Conservation (phyloP, 2,888 invertebrate species). For the Helleia helle region DNA sequence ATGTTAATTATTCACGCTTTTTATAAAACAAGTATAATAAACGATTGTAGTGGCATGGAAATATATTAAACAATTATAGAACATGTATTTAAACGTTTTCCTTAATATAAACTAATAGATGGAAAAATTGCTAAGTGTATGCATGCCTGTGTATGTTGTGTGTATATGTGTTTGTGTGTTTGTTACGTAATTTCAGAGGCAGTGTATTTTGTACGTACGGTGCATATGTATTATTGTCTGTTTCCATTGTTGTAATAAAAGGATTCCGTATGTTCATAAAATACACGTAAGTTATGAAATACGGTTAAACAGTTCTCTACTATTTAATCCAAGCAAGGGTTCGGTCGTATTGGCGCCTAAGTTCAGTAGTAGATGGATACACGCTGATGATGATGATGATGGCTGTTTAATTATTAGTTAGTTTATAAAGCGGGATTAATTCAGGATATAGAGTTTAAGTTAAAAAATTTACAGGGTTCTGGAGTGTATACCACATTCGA, state of each 20-base stretch:
- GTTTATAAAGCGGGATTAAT: no score
- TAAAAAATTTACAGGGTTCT: no score
- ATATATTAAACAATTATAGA: conserved; percentile 4
- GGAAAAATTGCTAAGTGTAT: conserved; percentile 6
- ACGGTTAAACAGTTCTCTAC: no score
- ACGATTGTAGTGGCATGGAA: background rate
- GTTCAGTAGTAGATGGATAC: no score
- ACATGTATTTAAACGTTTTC: conserved; percentile 11
- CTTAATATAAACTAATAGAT: background rate
- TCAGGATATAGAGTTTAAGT: no score
- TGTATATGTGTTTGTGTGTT: background rate
- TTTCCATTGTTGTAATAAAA: conserved; percentile 39
- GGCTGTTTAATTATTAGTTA: no score
- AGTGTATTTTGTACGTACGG: conserved; percentile 42
- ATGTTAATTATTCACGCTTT: background rate
- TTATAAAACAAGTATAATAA: background rate
- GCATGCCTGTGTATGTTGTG: background rate
- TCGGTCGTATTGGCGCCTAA: no score
- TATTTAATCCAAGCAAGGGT: no score
- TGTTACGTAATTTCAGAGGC: conserved; percentile 52
- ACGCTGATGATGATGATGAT: no score
- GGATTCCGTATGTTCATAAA: no score
- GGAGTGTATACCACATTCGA: no score
- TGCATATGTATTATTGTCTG: conserved; percentile 31
- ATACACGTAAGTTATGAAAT: no score